These are phyloP conservation scores for Balaenoptera acutorostrata DNA, from an alignment of 2,113 vertebrate species.

Conservation along the genomic window DNA sequence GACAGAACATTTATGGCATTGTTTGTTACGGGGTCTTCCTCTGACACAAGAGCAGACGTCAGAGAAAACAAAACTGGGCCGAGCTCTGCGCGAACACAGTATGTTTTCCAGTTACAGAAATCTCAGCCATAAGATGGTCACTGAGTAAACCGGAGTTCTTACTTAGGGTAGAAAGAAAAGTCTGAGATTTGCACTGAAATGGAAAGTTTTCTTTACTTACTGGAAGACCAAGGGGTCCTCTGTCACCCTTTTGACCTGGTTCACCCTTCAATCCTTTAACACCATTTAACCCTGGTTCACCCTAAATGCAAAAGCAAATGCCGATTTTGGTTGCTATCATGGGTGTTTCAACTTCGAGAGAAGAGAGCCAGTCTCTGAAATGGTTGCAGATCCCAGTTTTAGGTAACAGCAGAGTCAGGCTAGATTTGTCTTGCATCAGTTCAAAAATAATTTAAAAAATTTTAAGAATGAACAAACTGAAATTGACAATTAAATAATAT, in stretches of 20 bases:
- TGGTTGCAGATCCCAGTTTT: constrained; percentile 81
- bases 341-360: constrained; percentile 78
- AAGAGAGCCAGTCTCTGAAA: constrained; percentile 78
- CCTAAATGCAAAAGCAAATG: constrained; percentile 90
- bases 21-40: constrained; percentile 29
- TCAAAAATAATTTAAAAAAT: not conserved
- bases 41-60: constrained; percentile 38
- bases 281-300: constrained; percentile 96
- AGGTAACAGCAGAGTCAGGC: constrained; percentile 59
- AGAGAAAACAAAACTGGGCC: constrained; percentile 54
- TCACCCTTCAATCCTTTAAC: constrained; percentile 96
- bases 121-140: not conserved
- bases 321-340: constrained; percentile 82
- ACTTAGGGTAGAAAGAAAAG: constrained; percentile 75
- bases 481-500: not conserved
- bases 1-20: constrained; percentile 49
- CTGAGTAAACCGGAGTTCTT: constrained; percentile 77
- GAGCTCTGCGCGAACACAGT: constrained; percentile 50
- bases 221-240: constrained; percentile 98
- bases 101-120: not conserved
- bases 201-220: constrained; percentile 91
- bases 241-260: constrained; percentile 97
- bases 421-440: not conserved
- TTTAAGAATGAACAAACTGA: not conserved
- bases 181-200: constrained; percentile 79